Conservation (phyloP, 2,113 vertebrate genomes). For the Amia ocellicauda region DNA sequence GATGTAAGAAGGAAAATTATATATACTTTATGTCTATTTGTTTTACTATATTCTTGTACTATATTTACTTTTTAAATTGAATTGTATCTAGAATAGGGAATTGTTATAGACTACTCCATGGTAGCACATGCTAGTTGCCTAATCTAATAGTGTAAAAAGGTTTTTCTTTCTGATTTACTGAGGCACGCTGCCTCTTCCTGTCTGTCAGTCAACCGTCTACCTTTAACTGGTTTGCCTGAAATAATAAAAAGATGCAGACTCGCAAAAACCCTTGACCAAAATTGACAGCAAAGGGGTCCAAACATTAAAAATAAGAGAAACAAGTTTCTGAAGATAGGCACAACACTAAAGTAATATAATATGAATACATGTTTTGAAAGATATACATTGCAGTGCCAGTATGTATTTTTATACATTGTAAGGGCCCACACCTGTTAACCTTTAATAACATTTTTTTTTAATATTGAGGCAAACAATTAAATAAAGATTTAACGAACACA, state of each 20-base stretch:
- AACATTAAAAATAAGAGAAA: neutral
- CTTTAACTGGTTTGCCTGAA: constrained; percentile 7
- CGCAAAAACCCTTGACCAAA: too few relatives aligned
- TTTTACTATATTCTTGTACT: too few relatives aligned
- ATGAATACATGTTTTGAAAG: constrained; percentile 14
- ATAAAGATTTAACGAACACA: too few relatives aligned
- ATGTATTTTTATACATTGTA: too few relatives aligned
- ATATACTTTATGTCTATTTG: too few relatives aligned
- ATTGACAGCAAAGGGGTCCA: neutral
- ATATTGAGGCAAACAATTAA: too few relatives aligned
- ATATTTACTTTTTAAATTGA: neutral
- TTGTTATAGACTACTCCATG: constrained; percentile 26
- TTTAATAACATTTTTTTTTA: too few relatives aligned
- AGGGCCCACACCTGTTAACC: too few relatives aligned
- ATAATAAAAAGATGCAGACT: too few relatives aligned
- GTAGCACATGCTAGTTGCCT: constrained; percentile 32
- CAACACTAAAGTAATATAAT: constrained; percentile 32
- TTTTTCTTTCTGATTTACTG: neutral
- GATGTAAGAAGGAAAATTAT: neutral
- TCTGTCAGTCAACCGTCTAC: constrained; percentile 16
- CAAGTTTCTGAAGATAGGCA: constrained; percentile 7
- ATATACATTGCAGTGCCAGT: too few relatives aligned
- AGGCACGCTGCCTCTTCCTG: constrained; percentile 27
- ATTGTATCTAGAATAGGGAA: constrained; percentile 21
- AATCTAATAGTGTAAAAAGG: constrained; percentile 40